Evolutionary conservation across 2,113 vertebrate genomes (phyloP), one percentile per base, ranked within the genome.

Genomic region (Nansenia antarctica): DNA sequence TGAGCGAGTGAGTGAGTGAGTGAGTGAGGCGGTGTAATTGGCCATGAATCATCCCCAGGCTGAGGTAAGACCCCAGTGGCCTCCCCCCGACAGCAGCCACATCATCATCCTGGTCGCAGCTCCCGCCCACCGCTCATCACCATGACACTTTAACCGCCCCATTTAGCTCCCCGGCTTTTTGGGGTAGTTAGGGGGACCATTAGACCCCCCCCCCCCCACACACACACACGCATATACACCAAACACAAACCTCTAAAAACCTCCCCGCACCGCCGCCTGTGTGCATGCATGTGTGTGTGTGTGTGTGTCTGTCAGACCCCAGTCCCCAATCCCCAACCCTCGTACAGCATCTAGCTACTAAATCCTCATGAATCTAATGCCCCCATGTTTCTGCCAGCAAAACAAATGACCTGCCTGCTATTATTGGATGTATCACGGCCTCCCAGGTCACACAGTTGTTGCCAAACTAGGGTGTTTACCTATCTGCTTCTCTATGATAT

Each of bases 131-230:
- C 58, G 47, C 73, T 76, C 73, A 66, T 71, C 72, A 69, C 70
- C 34, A 52, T 76, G 78, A 82, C 82, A 84, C 74, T 78, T 81
- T 81, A 76, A 86, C 81, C 34, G 47, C 72, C 62, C 75, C 65
- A 64, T 79, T 82, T 83, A 83, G 76, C n/a, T 15, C 52, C 37
- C 61, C 18, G 29, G 2, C 65, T 35, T 78, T 68, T 73, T 30
- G 63, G n/a, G 54, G 30, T n/a, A 15, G 31, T 2, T 31, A 49
- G 30, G 39, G 24, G 55, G 42, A 9, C 30, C 30, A 18, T 9
- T 59, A 32, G 7, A 27, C 12, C 37, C 47, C 2, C n/a, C 2
- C 18, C n/a, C 14, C 15, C 14, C 1, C 14, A 18, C 6, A 57
- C 6, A 15, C 53, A 30, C 53, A 30, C 27, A 32, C 18, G 52